Evolutionary conservation across 2,797 vertebrate species (phyloP), one percentile per base, ranked within the genome.

Genomic region (Myiotriccus ornatus): DNA sequence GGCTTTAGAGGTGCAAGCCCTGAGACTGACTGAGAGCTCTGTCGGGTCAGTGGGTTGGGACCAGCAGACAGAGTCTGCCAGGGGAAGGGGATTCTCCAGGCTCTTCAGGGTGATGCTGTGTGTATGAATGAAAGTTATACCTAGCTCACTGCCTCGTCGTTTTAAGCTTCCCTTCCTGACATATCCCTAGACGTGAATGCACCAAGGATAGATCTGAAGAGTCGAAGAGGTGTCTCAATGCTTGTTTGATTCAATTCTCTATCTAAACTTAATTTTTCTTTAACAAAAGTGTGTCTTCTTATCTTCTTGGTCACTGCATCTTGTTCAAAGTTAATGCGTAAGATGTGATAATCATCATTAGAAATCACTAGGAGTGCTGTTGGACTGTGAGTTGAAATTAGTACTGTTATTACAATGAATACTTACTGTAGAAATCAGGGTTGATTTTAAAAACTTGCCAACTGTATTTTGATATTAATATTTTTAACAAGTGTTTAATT

Each of bases 111-210:
- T 5, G 18, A 0, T 52, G 70, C 41, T 41, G 35, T 16, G 35
- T 12, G 2, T 49, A 3, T 68, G 56, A 67, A 47, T 70, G 83
- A 37, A 64, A 64, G 74, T 0, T 3, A 30, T 23, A 7, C 12
- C 7, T 16, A 5, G 15, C 22, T n/a, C 35, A 0, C 7, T 41
- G 24, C 21, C n/a, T 64, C 0, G 1, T 50, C 6, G 0, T 32
- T 57, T 67, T 69, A 19, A 79, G 32, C 44, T 65, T 10, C 9
- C 6, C 12, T 56, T 90, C 6, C 27, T 39, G 44, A 30, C 17
- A 2, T 49, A 19, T 2, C 7, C 3, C 6, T 28, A 2, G 9
- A 1, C 12, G 19, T 2, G 10, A 35, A 20, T 9, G 10, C 28
- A 41, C 39, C 22, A 37, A 18, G 30, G 68, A 6, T 25, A 32